Evolutionary conservation across 2,113 vertebrate species (phyloP), one percentile per base, ranked within the genome.

Genomic region (Desmodus rotundus): DNA sequence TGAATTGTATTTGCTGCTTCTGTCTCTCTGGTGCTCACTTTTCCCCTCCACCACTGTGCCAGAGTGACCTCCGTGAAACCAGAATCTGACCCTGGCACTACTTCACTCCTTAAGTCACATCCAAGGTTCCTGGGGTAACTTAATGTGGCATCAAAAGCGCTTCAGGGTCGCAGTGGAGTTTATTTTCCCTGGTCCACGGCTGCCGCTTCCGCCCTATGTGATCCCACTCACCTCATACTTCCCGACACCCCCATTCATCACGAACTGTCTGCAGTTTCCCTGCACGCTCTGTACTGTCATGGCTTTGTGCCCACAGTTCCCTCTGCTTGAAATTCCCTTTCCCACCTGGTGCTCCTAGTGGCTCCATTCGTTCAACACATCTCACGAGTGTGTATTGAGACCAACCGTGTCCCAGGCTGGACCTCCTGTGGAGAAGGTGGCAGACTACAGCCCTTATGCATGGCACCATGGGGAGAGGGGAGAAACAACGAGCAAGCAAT

Each of bases 41-140:
- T 84, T 38, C 31, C 58, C 50, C 38, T 78, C 76, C 70, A 47
- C 28, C 73, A 77, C 41, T 58, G 61, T 85, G 91, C 91, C 94
- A 96, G 88, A 96, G 77, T 96, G 68, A 67, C 88, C 86, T 91
- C 58, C 93, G 77, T 74, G 93, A 87, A 81, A 78, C 43, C 68
- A 68, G 92, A 95, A 78, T 89, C 85, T 47, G 92, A 87, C 81
- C 63, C 81, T 83, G 68, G 93, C 90, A 52, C 72, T 85, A 47
- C 72, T 81, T 61, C 52, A 81, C 26, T 87, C 85, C 72, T 81
- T 28, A 82, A 73, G 61, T 87, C 63, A 47, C 78, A 88, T 91
- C 85, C 89, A 78, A 41, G 52, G 17, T 68, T 77, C 85, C 82
- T 5, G 16, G 1, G 67, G 89, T 85, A 84, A 67, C 70, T 47